Conservation (phyloP, 2,113 vertebrate species). For the Melierax canorus region DNA sequence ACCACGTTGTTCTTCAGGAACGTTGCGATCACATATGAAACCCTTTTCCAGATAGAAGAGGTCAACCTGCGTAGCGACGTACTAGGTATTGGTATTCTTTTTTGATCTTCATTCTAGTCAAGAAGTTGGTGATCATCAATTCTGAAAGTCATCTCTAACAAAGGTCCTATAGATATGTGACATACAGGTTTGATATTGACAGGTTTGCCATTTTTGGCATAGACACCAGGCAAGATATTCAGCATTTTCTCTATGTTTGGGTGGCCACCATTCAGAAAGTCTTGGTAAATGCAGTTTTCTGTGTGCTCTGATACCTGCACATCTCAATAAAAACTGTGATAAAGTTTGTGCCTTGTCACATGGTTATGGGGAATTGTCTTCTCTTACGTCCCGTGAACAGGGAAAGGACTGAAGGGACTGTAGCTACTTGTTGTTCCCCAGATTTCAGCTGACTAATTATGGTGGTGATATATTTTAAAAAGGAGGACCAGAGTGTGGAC, state of each 20-base stretch:
- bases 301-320: not conserved
- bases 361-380: not conserved
- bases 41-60: not conserved
- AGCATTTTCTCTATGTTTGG: not conserved
- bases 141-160: not conserved
- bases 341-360: fast-evolving
- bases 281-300: not conserved
- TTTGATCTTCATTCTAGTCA: not conserved
- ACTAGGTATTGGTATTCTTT: not conserved
- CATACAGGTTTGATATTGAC: not conserved
- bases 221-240: not conserved
- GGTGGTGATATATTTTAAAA: not conserved
- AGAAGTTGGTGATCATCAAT: not conserved
- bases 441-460: not conserved
- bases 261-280: not conserved
- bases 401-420: not conserved
- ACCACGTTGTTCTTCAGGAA: not conserved
- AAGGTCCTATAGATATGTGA: not conserved
- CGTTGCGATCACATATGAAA: not conserved
- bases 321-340: not conserved
- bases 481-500: not conserved
- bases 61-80: not conserved
- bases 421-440: not conserved
- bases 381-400: not conserved
- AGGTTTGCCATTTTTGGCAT: not conserved